phyloP scores from a whole-genome alignment of 2,888 invertebrate genomes.

The Microplitis manilae region DNA sequence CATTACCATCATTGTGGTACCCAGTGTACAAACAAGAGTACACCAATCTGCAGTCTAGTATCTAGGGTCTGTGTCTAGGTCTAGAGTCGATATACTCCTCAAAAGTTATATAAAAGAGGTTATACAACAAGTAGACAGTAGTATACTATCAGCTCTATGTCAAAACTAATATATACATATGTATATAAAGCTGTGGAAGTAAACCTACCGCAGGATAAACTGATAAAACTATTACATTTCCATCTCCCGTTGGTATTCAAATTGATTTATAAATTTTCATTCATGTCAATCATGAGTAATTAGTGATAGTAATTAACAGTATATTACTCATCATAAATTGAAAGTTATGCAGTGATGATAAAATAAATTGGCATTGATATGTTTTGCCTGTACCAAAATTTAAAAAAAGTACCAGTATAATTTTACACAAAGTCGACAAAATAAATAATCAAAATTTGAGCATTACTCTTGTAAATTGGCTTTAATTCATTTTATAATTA shows the following conservation, averaged over 20 bases:
- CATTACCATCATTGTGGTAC: constrained; percentile 32
- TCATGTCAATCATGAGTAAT: neutral
- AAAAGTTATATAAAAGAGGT: neutral
- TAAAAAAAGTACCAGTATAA: neutral
- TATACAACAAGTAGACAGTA: neutral
- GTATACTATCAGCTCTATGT: neutral
- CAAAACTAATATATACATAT: neutral
- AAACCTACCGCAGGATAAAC: neutral
- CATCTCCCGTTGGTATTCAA: neutral
- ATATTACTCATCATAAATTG: too few species aligned
- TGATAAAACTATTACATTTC: neutral
- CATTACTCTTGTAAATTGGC: neutral
- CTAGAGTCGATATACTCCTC: neutral
- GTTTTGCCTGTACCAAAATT: too few species aligned
- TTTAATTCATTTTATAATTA: neutral
- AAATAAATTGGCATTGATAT: too few species aligned
- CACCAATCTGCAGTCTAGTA: neutral
- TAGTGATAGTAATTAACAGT: neutral
- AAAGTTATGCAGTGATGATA: too few species aligned
- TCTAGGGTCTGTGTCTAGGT: neutral
- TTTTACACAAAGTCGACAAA: neutral
- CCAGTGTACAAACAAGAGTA: constrained; percentile 19
- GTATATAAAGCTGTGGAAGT: neutral
- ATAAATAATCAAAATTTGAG: neutral
- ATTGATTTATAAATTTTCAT: neutral